Base-by-base conservation (phyloP, 2,113 vertebrate species). In the Bombycilla garrulus region DNA sequence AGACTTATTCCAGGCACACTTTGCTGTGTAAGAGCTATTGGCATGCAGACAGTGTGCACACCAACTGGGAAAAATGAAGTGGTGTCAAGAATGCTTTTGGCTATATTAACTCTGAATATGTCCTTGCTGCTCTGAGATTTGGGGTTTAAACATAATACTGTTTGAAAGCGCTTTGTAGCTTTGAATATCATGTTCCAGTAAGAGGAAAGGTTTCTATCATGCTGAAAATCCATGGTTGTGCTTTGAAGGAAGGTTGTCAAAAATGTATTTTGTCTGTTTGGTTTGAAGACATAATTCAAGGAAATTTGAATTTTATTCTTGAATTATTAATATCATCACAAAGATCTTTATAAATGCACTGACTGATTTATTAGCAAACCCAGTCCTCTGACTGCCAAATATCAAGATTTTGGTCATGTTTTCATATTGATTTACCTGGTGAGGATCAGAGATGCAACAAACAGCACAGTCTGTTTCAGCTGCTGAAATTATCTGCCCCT, bases 41-140 rank as follows among this genome's bases (percentile, higher is more conserved):
- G 12, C 66, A 93, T 86, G 94, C 93, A 94, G 93, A 82, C 54
- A 78, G 58, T 6, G 24, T 86, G 67, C 62, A 24, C 38, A 23
- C 54, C 3, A 16, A n/a, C 51, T 81, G 85, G 85, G 74, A 73
- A 66, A 86, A 92, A 88, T 81, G 66, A 92, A 71, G 70, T n/a
- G 26, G 54, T 86, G 79, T 92, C 82, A 73, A 88, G 71, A 86
- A 95, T 73, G 22, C 44, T 92, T 38, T 92, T 91, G 58, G 17
- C 35, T 90, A 3, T 70, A 92, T 93, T 95, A 90, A 83, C 56
- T 81, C 90, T 87, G 83, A 74, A 28, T 83, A 21, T 71, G 79
- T 86, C 85, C 79, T 95, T 80, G 66, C 42, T 94, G 58, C 51
- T 44, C 51, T 85, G 90, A 73, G 66, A 70, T 66, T 90, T 92